Base-by-base conservation (phyloP, 2,797 vertebrate genomes). In the Brotula barbata region DNA sequence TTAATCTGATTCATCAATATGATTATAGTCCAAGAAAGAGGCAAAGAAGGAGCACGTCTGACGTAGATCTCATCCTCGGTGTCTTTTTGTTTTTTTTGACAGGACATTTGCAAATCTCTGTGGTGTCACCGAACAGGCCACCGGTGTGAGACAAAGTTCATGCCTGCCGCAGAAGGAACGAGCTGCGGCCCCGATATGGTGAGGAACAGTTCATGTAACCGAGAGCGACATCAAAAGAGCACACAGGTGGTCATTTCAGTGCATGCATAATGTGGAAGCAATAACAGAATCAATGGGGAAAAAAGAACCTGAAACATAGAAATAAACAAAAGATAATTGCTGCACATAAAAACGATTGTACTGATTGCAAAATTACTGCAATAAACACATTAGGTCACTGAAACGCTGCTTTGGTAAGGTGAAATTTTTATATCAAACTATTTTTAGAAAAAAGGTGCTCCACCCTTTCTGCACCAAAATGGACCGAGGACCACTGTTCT, bases 21-120 rank as follows among this genome's bases (percentile, higher is more conserved):
- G 54, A 65, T 67, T 73, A 74, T 77, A 81, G 59, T 79, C 77
- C 68, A 64, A 62, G 67, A 43, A 63, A 68, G 68, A 52, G 58
- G 54, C 75, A 81, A 28, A 8, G 25, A n/a, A n/a, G n/a, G n/a
- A n/a, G n/a, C n/a, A n/a, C n/a, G n/a, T n/a, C 25, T 28, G 25
- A 28, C 25, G 7, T 3, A 28, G 31, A 8, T 28, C 21, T 56
- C 28, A 47, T 50, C 44, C 0, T 54, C 7, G 49, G 17, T 44
- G 10, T 63, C 6, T 54, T 10, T 74, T 34, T 69, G 25, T 37
- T 60, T 63, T 75, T 72, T 83, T 69, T 85, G 77, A 52, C 91
- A 99, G 97, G 96, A 99, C 85, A 98, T 99, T 84, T 99, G 97
- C 78, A 98, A 99, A 83, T 97, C 96, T 1, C 91, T 99, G 63